These are phyloP conservation scores for Brachionus koreanus DNA, from an alignment of 1,140 invertebrate species.

Conservation along the genomic window DNA sequence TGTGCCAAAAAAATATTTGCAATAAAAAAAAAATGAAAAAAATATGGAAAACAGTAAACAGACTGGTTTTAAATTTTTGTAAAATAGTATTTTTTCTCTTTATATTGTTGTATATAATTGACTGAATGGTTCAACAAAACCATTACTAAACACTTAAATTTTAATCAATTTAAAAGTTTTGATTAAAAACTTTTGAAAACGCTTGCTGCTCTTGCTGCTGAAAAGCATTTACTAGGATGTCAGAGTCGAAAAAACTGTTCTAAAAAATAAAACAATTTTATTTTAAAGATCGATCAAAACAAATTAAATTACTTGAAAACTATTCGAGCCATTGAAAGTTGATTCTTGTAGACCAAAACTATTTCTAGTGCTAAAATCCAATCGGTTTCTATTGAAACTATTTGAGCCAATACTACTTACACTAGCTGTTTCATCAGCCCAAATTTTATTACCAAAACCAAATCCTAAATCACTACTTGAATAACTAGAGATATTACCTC, in stretches of 20 bases:
- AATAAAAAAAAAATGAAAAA: neutral
- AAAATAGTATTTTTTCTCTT: neutral
- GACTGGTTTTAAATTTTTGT: neutral
- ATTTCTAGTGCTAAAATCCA: neutral
- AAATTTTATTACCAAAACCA: neutral
- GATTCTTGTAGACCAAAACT: neutral
- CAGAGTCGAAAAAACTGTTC: slow-evolving; percentile 18
- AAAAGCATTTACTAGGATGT: neutral
- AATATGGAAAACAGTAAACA: neutral
- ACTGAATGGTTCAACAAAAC: neutral
- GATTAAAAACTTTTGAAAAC: slow-evolving; percentile 5
- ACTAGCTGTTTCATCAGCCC: neutral
- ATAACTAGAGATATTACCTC: neutral
- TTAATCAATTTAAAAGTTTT: neutral
- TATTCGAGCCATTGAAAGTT: neutral
- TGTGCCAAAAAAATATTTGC: neutral
- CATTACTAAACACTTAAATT: neutral
- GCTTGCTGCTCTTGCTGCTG: neutral
- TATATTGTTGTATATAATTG: neutral
- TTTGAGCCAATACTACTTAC: neutral
- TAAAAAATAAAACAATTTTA: neutral
- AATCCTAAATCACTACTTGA: neutral
- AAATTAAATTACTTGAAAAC: neutral
- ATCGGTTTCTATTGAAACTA: neutral
- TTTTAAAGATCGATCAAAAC: neutral